These are phyloP conservation scores for Prionchulus punctatus DNA, from an alignment of 2,888 invertebrate species.

Conservation along the genomic window DNA sequence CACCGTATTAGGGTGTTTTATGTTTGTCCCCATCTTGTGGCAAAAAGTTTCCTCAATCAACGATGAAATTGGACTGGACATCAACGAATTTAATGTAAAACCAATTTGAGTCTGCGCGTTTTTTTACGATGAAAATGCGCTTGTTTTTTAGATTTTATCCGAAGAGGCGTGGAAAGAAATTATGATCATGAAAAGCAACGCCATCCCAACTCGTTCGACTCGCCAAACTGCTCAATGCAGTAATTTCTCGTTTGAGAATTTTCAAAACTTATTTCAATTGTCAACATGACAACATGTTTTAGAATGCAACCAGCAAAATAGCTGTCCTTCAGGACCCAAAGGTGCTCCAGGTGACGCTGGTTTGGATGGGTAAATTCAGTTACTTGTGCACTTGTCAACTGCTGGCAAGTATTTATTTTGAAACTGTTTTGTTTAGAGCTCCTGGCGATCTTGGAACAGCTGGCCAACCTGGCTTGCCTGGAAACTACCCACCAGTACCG, in stretches of 20 bases:
- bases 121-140: too few species aligned
- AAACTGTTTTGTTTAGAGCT: neutral
- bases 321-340: neutral
- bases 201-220: too few species aligned
- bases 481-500: neutral
- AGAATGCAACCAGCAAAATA: neutral
- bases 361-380: neutral
- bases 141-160: neutral
- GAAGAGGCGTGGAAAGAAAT: constrained; percentile 1
- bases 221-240: too few species aligned
- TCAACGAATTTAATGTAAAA: neutral
- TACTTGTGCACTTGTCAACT: neutral
- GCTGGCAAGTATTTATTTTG: neutral
- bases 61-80: neutral
- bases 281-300: too few species aligned
- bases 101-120: neutral
- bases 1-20: neutral
- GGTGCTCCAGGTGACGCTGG: neutral
- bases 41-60: neutral
- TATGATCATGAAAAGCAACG: neutral
- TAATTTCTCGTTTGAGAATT: too few species aligned
- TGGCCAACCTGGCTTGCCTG: neutral
- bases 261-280: too few species aligned
- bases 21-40: neutral
- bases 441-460: neutral